phyloP scores from a whole-genome alignment of 92 coral and sea anemone species.

The Phymanthus crucifer region DNA sequence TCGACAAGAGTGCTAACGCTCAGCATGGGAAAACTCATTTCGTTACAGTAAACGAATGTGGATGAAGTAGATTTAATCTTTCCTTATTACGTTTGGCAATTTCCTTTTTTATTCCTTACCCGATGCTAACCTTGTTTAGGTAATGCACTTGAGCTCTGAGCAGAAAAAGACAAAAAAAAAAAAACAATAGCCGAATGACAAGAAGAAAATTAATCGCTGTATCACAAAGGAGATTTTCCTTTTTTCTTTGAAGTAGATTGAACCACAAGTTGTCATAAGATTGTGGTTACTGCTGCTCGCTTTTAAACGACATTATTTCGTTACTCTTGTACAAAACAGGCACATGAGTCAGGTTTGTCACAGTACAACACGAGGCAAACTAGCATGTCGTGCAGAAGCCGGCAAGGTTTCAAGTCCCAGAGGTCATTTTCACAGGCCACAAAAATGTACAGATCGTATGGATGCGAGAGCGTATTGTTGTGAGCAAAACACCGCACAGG shows the following conservation, averaged over 20 bases:
- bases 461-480: background rate
- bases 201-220: background rate
- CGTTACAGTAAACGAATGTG: too few relatives aligned
- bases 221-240: background rate
- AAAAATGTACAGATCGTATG: background rate
- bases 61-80: too few relatives aligned
- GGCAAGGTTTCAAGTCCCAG: background rate
- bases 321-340: background rate
- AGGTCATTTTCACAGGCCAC: constrained; percentile 9
- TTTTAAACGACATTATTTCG: background rate
- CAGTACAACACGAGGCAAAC: background rate
- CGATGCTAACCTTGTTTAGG: too few relatives aligned
- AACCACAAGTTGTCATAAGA: background rate
- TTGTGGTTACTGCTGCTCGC: background rate
- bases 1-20: too few relatives aligned
- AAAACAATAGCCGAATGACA: background rate
- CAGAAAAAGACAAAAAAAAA: background rate
- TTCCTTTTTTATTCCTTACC: too few relatives aligned
- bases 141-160: background rate
- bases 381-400: background rate
- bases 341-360: background rate
- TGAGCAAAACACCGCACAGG: background rate
- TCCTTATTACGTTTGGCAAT: background rate
- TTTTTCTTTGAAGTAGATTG: background rate
- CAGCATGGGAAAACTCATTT: too few relatives aligned